Percentiles rank a stretch among this genome's conserved stretches.
These are phyloP conservation scores for Odontesthes bonariensis DNA, from an alignment of 2,113 vertebrate species.

Conservation along the genomic window DNA sequence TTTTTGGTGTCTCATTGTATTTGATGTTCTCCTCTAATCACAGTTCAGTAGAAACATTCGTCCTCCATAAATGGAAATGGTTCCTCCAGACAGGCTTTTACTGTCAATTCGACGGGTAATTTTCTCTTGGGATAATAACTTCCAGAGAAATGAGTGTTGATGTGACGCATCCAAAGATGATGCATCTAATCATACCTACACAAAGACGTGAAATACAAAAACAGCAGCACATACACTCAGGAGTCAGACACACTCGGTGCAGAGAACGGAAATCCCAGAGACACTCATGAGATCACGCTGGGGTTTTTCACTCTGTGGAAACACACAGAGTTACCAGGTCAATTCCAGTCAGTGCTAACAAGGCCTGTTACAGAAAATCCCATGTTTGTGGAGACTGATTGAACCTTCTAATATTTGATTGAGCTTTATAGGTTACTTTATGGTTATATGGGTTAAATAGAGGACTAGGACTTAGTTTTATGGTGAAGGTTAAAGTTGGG, in stretches of 20 bases:
- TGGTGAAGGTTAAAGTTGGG: too few relatives aligned
- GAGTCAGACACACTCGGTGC: background rate
- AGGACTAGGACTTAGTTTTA: too few relatives aligned
- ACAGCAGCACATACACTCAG: background rate
- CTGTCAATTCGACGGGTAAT: slow-evolving; percentile 1
- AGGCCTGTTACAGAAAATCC: background rate
- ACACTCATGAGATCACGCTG: background rate
- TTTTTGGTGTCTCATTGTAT: slow-evolving; percentile 4
- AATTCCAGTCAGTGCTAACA: slow-evolving; percentile 8
- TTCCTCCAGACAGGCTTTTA: background rate
- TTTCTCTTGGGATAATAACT: background rate
- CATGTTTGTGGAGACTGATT: too few relatives aligned
- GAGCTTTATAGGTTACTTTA: too few relatives aligned
- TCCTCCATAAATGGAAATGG: slow-evolving; percentile 14
- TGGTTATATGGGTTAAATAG: too few relatives aligned
- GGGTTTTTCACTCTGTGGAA: slow-evolving; percentile 17
- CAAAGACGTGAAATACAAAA: background rate
- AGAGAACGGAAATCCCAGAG: slow-evolving; percentile 22
- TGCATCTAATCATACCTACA: background rate
- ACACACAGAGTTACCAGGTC: background rate
- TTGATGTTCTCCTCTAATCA: background rate
- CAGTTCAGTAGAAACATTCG: background rate
- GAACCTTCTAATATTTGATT: too few relatives aligned
- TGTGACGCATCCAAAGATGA: slow-evolving; percentile 11
- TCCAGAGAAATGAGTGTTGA: background rate